Conservation (phyloP, 2,888 invertebrate species). For the Aspidiotus destructor region DNA sequence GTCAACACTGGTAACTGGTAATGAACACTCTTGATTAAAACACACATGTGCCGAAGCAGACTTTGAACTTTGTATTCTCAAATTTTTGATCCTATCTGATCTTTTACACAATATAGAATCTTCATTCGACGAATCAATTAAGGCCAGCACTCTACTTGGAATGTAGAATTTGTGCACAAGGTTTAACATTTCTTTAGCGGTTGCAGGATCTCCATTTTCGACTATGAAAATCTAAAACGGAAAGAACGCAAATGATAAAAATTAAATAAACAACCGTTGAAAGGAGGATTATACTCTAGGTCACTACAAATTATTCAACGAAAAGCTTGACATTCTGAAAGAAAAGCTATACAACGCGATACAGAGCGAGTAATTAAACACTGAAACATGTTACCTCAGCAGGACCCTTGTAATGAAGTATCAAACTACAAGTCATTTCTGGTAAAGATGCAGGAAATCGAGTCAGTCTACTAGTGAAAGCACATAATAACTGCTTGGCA, state of each 20-base stretch:
- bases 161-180: conserved; percentile 55
- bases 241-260: conserved; percentile 2
- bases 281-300: neutral
- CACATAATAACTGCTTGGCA: conserved; percentile 52
- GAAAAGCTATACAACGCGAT: conserved; percentile 14
- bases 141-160: conserved; percentile 58
- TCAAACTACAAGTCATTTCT: conserved; percentile 63
- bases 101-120: conserved; percentile 37
- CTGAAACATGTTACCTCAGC: no score
- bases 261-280: neutral
- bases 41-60: conserved; percentile 64
- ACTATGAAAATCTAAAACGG: conserved; percentile 54
- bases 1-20: conserved; percentile 60
- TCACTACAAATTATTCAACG: neutral
- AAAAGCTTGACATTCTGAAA: neutral
- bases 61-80: conserved; percentile 43
- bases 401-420: conserved; percentile 57
- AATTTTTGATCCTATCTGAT: conserved; percentile 44
- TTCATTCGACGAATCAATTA: conserved; percentile 46
- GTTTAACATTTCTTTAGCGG: conserved; percentile 56
- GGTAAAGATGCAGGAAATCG: conserved; percentile 61
- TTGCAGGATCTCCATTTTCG: conserved; percentile 54
- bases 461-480: conserved; percentile 53
- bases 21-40: conserved; percentile 60
- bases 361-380: conserved; percentile 11